A percentile compares a stretch with the other conserved stretches of the same genome.
Conservation (phyloP, 2,797 vertebrate genomes). For the Hirundo rustica region DNA sequence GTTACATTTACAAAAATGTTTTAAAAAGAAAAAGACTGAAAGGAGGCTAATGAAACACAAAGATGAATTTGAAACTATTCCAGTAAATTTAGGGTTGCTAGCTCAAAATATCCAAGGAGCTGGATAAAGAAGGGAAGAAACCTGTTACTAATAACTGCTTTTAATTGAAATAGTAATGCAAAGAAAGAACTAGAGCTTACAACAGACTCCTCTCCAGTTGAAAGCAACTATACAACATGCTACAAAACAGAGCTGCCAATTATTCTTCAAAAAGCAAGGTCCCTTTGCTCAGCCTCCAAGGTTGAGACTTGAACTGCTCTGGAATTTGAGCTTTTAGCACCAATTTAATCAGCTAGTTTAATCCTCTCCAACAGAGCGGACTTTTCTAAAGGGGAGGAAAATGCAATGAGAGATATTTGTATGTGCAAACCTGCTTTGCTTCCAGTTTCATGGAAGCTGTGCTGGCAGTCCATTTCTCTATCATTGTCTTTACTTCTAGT, state of each 20-base stretch:
- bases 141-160: not conserved
- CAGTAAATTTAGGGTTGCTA: not conserved
- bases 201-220: not conserved
- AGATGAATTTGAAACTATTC: not conserved
- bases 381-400: conserved; percentile 18
- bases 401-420: not conserved
- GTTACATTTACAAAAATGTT: not conserved
- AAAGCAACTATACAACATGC: not conserved
- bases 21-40: not conserved
- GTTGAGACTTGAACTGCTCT: conserved; percentile 22
- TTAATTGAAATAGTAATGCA: not conserved
- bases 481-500: not conserved
- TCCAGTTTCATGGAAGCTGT: not conserved
- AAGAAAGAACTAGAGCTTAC: not conserved
- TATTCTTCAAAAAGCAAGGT: conserved; percentile 10
- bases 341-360: conserved; percentile 43
- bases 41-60: not conserved
- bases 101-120: not conserved
- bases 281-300: conserved; percentile 16
- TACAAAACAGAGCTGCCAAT: conserved; percentile 28
- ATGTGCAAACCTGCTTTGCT: not conserved
- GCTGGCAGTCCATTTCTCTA: not conserved
- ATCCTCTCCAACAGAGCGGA: not conserved
- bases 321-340: conserved; percentile 39
- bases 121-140: not conserved